Percentiles rank a stretch among this genome's conserved stretches.
These are phyloP conservation scores for Calyptomena viridis DNA, from an alignment of 2,113 vertebrate genomes.

Conservation along the genomic window DNA sequence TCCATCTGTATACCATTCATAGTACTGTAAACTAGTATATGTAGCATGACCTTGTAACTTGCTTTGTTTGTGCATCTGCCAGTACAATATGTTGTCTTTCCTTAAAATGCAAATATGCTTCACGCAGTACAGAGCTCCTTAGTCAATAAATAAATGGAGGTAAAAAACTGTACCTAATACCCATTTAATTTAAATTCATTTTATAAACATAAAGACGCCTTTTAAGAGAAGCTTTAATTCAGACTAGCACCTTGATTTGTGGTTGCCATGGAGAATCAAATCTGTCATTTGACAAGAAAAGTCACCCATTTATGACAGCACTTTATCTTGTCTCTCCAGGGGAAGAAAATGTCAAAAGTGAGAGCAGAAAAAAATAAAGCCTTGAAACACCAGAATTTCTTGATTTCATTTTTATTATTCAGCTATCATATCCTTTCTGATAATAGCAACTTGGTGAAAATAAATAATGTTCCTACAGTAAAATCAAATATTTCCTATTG, in stretches of 20 bases:
- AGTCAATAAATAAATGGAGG: constrained; percentile 82
- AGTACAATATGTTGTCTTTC: constrained; percentile 80
- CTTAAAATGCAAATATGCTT: constrained; percentile 79
- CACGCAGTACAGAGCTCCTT: constrained; percentile 71
- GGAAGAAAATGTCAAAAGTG: constrained; percentile 90
- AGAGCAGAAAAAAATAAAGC: constrained; percentile 87
- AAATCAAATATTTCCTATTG: constrained; percentile 89
- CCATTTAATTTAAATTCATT: constrained; percentile 87
- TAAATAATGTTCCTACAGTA: constrained; percentile 87
- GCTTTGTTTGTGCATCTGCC: constrained; percentile 84
- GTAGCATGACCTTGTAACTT: constrained; percentile 78
- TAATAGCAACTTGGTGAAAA: constrained; percentile 87
- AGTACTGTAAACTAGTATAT: constrained; percentile 75
- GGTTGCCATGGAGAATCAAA: constrained; percentile 90
- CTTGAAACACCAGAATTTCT: constrained; percentile 89
- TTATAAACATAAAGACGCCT: constrained; percentile 86
- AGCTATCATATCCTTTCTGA: constrained; percentile 89
- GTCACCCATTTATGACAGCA: constrained; percentile 90
- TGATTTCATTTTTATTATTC: constrained; percentile 90
- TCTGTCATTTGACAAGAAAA: constrained; percentile 91
- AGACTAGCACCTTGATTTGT: constrained; percentile 88
- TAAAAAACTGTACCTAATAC: constrained; percentile 82
- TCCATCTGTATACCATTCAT: constrained; percentile 73
- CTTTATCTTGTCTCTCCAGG: constrained; percentile 91
- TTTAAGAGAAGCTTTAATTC: constrained; percentile 89